Base-by-base conservation (phyloP, 2,888 invertebrate species). In the Polyommatus iphigenia region DNA sequence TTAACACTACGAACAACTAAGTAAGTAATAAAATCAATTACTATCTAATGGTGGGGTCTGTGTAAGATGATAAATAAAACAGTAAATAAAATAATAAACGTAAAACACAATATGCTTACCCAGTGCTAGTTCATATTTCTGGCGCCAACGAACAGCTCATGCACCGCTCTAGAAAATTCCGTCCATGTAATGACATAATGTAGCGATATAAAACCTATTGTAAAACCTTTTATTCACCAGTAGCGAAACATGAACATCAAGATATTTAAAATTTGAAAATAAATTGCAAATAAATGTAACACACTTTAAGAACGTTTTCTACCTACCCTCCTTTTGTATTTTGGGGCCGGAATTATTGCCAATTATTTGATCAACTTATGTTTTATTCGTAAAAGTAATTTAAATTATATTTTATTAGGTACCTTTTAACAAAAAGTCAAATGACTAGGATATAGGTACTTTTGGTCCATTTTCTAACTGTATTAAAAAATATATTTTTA, bases 321-420 rank as follows among this genome's bases (percentile, higher is more conserved):
- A 81, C 81, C 81, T 80, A 80, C 80, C 81, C 78, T 80, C 73
- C 54, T 5, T 10, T 75, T 54, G 41, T 1, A 29, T 67, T 41
- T 20, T 46, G 62, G 13, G n/a, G 0, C 24, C 10, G 41, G 24
- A 29, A 46, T 46, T 67, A 67, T 77, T 67, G n/a, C 24, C 20
- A 18, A 76, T 36, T n/a, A 29, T 18, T 57, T 54, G 2, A 18
- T n/a, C 7, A 54, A 50, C 50, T 15, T 46, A 29, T 20, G 10
- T 18, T 18, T 73, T 73, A 41, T 41, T 41, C 1, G 3, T 73
- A 7, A 8, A n/a, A 20, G 24, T 32, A n/a, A 5, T 3, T 20
- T 10, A 13, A 62, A 62, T 4, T 4, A 24, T 18, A 18, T 54
- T 54, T 54, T 54, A 18, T 54, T 54, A 3, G 15, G 5, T 54